Conservation (phyloP, 2,888 invertebrate species). For the Brenthis hecate region DNA sequence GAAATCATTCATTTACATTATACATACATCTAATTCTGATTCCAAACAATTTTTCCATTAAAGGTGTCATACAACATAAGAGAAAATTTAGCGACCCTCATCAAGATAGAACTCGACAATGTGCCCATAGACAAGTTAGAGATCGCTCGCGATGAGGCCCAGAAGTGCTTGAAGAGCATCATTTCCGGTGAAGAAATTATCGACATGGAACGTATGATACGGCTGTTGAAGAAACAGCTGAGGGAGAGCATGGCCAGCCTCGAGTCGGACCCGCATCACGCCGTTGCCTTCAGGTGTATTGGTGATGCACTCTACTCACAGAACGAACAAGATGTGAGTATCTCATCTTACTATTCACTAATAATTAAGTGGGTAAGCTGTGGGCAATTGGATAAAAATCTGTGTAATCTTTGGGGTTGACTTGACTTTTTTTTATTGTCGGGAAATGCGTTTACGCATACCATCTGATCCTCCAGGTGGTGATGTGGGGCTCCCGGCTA, state of each 20-base stretch:
- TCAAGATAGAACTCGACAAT: constrained; percentile 88
- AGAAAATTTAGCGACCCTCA: constrained; percentile 87
- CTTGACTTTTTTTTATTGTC: too few species aligned
- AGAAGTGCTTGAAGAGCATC: constrained; percentile 54
- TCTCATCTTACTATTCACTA: background rate
- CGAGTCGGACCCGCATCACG: constrained; percentile 89
- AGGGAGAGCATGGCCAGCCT: constrained; percentile 86
- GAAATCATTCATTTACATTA: background rate
- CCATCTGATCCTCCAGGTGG: too few species aligned
- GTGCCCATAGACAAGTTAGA: constrained; percentile 87
- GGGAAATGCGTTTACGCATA: too few species aligned
- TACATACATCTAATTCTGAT: too few species aligned
- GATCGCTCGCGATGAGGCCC: constrained; percentile 82
- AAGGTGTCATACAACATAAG: constrained; percentile 86
- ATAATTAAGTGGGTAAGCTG: too few species aligned
- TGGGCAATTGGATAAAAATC: too few species aligned
- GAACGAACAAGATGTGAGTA: constrained; percentile 86
- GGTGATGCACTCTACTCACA: constrained; percentile 93
- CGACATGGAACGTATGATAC: constrained; percentile 89
- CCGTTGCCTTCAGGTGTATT: constrained; percentile 89
- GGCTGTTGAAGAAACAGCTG: constrained; percentile 87
- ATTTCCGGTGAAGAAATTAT: constrained; percentile 74
- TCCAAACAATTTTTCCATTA: background rate
- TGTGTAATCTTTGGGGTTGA: too few species aligned
- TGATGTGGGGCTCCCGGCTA: too few species aligned